Evolutionary conservation across 2,113 vertebrate genomes (phyloP).

Genomic region (Chrysemys picta): DNA sequence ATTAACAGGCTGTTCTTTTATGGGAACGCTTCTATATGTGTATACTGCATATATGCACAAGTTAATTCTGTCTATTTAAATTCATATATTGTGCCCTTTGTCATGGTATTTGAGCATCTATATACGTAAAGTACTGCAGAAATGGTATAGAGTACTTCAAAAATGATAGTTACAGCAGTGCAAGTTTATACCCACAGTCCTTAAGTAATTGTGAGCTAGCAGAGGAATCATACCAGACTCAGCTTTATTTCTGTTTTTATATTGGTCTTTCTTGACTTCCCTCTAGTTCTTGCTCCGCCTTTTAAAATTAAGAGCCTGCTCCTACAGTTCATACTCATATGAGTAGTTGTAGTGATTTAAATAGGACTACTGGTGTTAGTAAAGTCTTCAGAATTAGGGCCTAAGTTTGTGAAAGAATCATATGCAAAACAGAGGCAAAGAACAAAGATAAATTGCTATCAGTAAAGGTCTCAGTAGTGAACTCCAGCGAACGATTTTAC

Average conservation of each 20-base stretch:
- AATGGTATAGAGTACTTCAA: fast-evolving
- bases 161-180: fast-evolving
- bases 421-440: background rate
- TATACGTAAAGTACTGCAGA: background rate
- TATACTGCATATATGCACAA: background rate
- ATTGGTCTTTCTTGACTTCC: background rate
- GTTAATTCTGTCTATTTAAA: background rate
- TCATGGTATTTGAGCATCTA: background rate
- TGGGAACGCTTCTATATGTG: background rate
- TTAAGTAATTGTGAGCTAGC: background rate
- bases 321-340: background rate
- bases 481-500: fast-evolving
- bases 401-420: background rate
- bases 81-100: background rate
- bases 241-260: background rate
- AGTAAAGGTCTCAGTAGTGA: background rate
- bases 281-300: background rate
- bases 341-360: background rate
- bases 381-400: background rate
- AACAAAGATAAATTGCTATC: background rate
- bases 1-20: background rate
- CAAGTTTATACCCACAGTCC: background rate
- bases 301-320: background rate
- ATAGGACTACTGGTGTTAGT: background rate
- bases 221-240: background rate